Conservation (phyloP, 2,113 vertebrate genomes). For the Syngnathoides biaculeatus region DNA sequence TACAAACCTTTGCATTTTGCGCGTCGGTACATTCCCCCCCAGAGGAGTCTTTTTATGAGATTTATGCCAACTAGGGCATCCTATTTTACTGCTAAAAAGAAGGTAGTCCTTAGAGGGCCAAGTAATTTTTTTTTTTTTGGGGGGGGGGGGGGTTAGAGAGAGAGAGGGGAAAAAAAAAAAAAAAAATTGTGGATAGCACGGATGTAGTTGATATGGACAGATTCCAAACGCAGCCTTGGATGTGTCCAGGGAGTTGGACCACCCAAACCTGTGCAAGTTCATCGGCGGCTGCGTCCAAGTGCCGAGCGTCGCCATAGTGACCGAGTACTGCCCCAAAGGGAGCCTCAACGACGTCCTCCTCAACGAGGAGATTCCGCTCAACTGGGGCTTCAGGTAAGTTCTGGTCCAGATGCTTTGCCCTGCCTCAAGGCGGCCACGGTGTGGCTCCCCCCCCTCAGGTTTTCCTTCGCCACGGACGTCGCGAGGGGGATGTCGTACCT, state of each 20-base stretch:
- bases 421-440: neutral
- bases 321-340: slow-evolving; percentile 85
- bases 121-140: too few species aligned
- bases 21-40: too few species aligned
- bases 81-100: too few species aligned
- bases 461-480: slow-evolving; percentile 83
- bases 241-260: slow-evolving; percentile 80
- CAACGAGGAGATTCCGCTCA: slow-evolving; percentile 81
- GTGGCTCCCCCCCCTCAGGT: slow-evolving; percentile 53
- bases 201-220: neutral
- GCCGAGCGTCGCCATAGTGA: slow-evolving; percentile 80
- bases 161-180: too few species aligned
- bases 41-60: too few species aligned
- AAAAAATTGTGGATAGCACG: neutral
- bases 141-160: too few species aligned
- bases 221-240: neutral
- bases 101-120: too few species aligned
- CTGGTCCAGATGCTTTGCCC: neutral
- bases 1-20: too few species aligned
- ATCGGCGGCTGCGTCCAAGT: slow-evolving; percentile 79
- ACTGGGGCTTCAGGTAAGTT: slow-evolving; percentile 81
- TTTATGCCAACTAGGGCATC: too few species aligned
- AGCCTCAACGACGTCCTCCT: slow-evolving; percentile 80
- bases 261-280: slow-evolving; percentile 85
- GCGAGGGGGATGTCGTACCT: slow-evolving; percentile 82